Evolutionary conservation across 2,113 vertebrate species (phyloP).

Genomic region (Acanthochromis polyacanthus): DNA sequence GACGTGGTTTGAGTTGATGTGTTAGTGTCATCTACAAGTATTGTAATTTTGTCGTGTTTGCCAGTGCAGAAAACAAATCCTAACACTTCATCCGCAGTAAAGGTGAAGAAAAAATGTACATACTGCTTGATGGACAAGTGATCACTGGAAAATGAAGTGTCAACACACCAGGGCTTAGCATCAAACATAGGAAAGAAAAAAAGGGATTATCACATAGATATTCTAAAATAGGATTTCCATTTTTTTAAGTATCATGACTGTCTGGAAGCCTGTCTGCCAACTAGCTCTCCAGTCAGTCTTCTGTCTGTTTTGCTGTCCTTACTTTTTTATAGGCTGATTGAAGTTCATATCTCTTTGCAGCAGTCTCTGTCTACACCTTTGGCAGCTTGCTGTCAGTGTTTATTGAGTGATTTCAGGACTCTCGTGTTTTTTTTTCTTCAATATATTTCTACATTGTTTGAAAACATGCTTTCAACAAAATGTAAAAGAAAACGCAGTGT

Average conservation of each 20-base stretch:
- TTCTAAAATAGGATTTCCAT: conserved; percentile 19
- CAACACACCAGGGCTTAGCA: background rate
- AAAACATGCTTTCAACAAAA: no score
- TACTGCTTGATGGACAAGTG: conserved; percentile 7
- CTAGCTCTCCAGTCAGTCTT: conserved; percentile 8
- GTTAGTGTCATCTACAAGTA: no score
- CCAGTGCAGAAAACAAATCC: no score
- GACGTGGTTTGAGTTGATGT: no score
- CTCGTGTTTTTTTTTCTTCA: background rate
- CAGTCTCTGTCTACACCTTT: conserved; percentile 9
- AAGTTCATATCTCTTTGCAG: conserved; percentile 9
- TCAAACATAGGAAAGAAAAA: background rate
- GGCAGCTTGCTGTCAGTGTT: conserved; percentile 21
- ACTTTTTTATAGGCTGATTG: conserved; percentile 12
- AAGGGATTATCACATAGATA: conserved; percentile 6
- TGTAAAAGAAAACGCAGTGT: no score
- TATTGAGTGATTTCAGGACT: conserved; percentile 21
- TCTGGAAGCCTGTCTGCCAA: background rate
- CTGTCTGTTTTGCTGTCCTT: background rate
- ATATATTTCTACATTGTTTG: background rate
- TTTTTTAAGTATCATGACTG: background rate
- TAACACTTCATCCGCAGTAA: background rate
- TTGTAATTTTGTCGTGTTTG: no score
- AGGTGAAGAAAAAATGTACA: background rate
- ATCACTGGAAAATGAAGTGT: background rate